Evolutionary conservation across 2,113 vertebrate genomes (phyloP), one percentile per base, ranked within the genome.

Genomic region (Leptosomus discolor): DNA sequence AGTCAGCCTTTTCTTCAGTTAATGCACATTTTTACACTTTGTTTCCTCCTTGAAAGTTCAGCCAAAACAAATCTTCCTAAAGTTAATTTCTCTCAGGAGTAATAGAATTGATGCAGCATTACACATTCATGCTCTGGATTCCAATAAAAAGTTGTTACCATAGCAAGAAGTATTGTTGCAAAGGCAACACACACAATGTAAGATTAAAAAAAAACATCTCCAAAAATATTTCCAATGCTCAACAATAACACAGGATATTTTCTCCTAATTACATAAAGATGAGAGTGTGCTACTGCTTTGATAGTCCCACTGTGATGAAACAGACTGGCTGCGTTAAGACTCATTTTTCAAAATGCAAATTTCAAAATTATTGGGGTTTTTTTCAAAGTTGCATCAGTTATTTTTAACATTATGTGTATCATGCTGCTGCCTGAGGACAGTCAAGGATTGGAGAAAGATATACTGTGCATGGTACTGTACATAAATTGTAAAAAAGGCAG

Each of bases 91-190:
- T 97, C 97, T 90, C 94, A 88, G 27, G 94, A 73, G 89, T 69
- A 96, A 92, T 14, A 73, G 29, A 53, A 81, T 85, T 13, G 0
- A 93, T 94, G 91, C 65, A 95, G 83, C 56, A 91, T 81, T 96
- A 92, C 92, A 91, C 37, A 64, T 27, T 79, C 92, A 79, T 68
- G 86, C 80, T 92, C 77, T 76, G 58, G 75, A 90, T 95, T 92
- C 81, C 95, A 97, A 76, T 90, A 71, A 94, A 85, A 48, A 75
- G n/a, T 73, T 73, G 95, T 97, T 96, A 73, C 96, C 95, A 96
- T 97, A 91, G 95, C 91, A 92, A 97, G 85, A 96, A 88, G 26
- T 78, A 85, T 90, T 94, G 91, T 91, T 96, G 84, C 91, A 96
- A 79, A 89, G 96, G 93, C 94, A 97, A 96, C 61, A 94, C 51